Conservation (phyloP, 2,888 invertebrate species). For the Eueremaeus valkanovi region DNA sequence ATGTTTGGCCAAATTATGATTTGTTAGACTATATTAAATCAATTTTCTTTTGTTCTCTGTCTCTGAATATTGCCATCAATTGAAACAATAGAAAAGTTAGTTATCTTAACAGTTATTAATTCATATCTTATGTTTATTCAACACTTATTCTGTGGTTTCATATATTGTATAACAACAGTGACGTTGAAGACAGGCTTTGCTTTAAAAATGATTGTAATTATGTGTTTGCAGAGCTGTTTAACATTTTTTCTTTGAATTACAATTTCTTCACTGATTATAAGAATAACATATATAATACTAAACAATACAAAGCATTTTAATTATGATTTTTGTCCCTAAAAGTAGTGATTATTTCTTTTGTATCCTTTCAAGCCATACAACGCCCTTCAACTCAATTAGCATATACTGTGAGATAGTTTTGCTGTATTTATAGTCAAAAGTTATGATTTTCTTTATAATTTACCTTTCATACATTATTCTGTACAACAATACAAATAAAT, state of each 20-base stretch:
- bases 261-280: background rate
- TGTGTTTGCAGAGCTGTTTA: background rate
- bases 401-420: too few species aligned
- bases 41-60: background rate
- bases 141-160: background rate
- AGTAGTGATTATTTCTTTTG: background rate
- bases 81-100: background rate
- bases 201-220: background rate
- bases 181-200: background rate
- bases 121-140: constrained; percentile 1
- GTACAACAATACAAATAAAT: background rate
- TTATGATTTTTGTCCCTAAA: background rate
- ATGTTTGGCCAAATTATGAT: too few species aligned
- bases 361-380: background rate
- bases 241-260: background rate
- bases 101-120: background rate
- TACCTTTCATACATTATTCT: background rate
- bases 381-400: background rate
- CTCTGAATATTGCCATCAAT: background rate
- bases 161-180: too few species aligned
- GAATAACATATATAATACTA: background rate
- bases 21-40: too few species aligned
- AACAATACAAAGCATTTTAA: background rate
- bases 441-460: background rate
- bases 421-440: background rate